phyloP scores from a whole-genome alignment of 2,888 invertebrate species.

The Anarsia innoxiella region DNA sequence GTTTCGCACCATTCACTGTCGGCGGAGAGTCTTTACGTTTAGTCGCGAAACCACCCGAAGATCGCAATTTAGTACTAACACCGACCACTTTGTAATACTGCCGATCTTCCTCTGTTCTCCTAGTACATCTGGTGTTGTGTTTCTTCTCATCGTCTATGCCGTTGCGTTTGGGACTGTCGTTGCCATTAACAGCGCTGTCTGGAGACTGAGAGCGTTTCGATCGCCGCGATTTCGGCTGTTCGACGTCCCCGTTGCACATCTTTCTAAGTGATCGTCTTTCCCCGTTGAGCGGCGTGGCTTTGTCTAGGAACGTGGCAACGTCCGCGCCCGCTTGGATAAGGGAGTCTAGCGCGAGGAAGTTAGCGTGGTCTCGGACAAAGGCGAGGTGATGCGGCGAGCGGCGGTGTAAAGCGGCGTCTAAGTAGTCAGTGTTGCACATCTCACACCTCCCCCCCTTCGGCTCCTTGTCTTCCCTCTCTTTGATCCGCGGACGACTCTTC shows the following conservation, averaged over 20 bases:
- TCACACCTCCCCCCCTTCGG: slow-evolving; percentile 82
- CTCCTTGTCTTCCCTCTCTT: slow-evolving; percentile 60
- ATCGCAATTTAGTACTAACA: slow-evolving; percentile 79
- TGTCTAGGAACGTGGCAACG: slow-evolving; percentile 81
- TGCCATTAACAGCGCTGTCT: slow-evolving; percentile 42
- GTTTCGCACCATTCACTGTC: slow-evolving; percentile 52
- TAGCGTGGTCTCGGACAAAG: slow-evolving; percentile 82
- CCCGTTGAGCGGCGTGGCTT: slow-evolving; percentile 59
- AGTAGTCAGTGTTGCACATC: slow-evolving; percentile 85
- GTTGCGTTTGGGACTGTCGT: slow-evolving; percentile 45
- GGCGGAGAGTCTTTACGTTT: slow-evolving; percentile 52
- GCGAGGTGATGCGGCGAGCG: slow-evolving; percentile 83
- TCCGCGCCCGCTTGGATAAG: slow-evolving; percentile 80
- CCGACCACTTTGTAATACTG: slow-evolving; percentile 85
- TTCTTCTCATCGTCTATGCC: slow-evolving; percentile 48
- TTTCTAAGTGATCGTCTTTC: slow-evolving; percentile 52
- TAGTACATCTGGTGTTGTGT: slow-evolving; percentile 53
- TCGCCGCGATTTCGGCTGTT: slow-evolving; percentile 38
- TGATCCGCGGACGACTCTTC: slow-evolving; percentile 62
- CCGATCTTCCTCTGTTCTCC: slow-evolving; percentile 37
- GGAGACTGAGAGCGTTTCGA: slow-evolving; percentile 46
- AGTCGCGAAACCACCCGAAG: slow-evolving; percentile 65
- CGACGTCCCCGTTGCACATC: slow-evolving; percentile 53
- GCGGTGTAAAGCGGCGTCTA: slow-evolving; percentile 80
- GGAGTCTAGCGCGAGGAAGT: slow-evolving; percentile 83